Evolutionary conservation across 2,888 invertebrate genomes (phyloP).

Genomic region (Nomada fabriciana): DNA sequence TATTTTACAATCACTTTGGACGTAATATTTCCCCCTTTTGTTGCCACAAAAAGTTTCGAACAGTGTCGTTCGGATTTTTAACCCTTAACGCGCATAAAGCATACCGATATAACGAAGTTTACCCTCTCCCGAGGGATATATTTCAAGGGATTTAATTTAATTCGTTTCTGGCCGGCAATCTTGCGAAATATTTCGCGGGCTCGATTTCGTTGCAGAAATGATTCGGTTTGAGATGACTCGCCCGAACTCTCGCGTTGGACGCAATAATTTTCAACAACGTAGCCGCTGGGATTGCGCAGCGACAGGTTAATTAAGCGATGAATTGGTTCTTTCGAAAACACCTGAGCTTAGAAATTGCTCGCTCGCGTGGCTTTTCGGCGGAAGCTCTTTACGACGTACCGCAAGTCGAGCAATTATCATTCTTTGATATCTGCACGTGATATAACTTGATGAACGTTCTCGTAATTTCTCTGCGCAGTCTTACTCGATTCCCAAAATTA

Average conservation of each 20-base stretch:
- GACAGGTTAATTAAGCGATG: slow-evolving; percentile 57
- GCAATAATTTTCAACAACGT: background rate
- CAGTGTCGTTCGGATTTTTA: too few relatives aligned
- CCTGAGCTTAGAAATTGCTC: slow-evolving; percentile 39
- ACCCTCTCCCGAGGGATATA: background rate
- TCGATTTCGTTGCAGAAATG: background rate
- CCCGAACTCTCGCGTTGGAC: too few relatives aligned
- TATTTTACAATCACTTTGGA: background rate
- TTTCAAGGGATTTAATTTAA: slow-evolving; percentile 30
- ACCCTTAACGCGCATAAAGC: slow-evolving; percentile 34
- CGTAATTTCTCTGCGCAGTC: background rate
- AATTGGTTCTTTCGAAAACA: slow-evolving; percentile 49
- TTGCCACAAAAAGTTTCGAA: too few relatives aligned
- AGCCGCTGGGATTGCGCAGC: slow-evolving; percentile 6
- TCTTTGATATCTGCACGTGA: slow-evolving; percentile 25
- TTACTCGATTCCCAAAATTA: background rate
- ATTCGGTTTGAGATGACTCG: background rate
- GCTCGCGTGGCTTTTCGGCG: slow-evolving; percentile 17
- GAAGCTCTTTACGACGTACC: slow-evolving; percentile 29
- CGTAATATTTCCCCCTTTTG: too few relatives aligned
- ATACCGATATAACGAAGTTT: slow-evolving; percentile 27
- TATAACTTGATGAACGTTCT: background rate
- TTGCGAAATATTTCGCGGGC: background rate
- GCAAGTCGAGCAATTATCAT: slow-evolving; percentile 35
- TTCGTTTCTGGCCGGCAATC: slow-evolving; percentile 5